Conservation (phyloP, 2,888 invertebrate genomes). For the Parnassius orleans region DNA sequence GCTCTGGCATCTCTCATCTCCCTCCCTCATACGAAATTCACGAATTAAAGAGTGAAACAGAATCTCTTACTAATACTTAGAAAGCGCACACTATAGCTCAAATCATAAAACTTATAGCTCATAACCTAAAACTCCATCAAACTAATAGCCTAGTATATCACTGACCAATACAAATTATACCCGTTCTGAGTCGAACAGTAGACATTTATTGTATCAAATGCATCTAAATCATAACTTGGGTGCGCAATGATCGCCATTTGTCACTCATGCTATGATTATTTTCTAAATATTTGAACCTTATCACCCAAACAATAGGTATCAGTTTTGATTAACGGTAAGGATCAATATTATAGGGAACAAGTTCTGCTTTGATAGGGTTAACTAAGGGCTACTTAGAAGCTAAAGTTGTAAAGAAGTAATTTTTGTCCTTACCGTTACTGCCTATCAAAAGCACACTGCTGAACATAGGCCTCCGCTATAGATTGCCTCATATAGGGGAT, state of each 20-base stretch:
- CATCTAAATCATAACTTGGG: slow-evolving; percentile 48
- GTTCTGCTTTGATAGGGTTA: slow-evolving; percentile 5
- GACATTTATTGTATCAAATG: slow-evolving; percentile 43
- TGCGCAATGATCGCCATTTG: slow-evolving; percentile 39
- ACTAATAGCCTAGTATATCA: slow-evolving; percentile 37
- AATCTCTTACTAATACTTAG: neutral
- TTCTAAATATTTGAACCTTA: slow-evolving; percentile 22
- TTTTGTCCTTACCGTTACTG: too few relatives aligned
- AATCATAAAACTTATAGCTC: too few relatives aligned
- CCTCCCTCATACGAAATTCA: too few relatives aligned
- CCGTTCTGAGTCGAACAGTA: slow-evolving; percentile 38
- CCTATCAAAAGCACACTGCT: too few relatives aligned
- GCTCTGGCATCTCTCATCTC: too few relatives aligned
- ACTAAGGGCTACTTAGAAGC: neutral
- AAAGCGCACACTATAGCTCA: neutral
- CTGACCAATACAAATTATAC: slow-evolving; percentile 48
- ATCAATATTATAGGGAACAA: slow-evolving; percentile 8
- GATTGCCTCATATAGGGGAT: too few relatives aligned
- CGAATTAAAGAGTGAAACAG: too few relatives aligned
- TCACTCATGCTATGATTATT: slow-evolving; percentile 29
- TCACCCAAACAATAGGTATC: neutral
- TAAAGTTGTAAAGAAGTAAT: neutral
- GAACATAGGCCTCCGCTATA: too few relatives aligned
- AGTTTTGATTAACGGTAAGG: neutral
- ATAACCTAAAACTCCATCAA: slow-evolving; percentile 40